These are phyloP conservation scores for Lutjanus campechanus DNA, from an alignment of 2,797 vertebrate species.

Conservation along the genomic window DNA sequence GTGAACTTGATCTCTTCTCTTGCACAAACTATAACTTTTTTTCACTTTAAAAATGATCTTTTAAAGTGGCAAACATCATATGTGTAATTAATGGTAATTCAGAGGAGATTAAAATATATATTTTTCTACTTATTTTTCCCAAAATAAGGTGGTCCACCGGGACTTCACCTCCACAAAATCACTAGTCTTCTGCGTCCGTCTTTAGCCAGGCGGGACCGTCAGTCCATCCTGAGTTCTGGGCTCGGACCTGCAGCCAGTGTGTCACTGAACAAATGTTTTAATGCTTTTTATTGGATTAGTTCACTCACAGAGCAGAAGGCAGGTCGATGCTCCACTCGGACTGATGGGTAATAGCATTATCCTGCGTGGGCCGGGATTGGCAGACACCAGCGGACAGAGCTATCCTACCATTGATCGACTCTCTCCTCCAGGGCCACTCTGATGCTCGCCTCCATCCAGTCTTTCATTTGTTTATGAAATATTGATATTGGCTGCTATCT, in stretches of 20 bases:
- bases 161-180: background rate
- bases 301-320: conserved; percentile 79
- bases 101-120: too few relatives aligned
- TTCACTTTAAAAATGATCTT: too few relatives aligned
- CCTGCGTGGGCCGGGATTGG: conserved; percentile 72
- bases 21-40: too few relatives aligned
- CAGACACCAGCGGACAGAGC: conserved; percentile 71
- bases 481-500: conserved; percentile 86
- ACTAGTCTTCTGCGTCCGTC: background rate
- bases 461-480: conserved; percentile 87
- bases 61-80: too few relatives aligned
- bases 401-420: conserved; percentile 80
- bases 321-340: conserved; percentile 84
- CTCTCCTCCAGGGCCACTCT: conserved; percentile 66
- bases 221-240: conserved; percentile 37
- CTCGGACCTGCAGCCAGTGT: conserved; percentile 74
- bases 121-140: too few relatives aligned
- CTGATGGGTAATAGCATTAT: conserved; percentile 86
- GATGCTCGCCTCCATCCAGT: conserved; percentile 73
- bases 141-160: too few relatives aligned
- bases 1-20: too few relatives aligned
- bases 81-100: too few relatives aligned
- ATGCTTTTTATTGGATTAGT: conserved; percentile 87
- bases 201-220: background rate
- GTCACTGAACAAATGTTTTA: conserved; percentile 88